A percentile compares a stretch with the other conserved stretches of the same genome.
Evolutionary conservation across 2,888 invertebrate species (phyloP).

Genomic region (Melinaea marsaeus): DNA sequence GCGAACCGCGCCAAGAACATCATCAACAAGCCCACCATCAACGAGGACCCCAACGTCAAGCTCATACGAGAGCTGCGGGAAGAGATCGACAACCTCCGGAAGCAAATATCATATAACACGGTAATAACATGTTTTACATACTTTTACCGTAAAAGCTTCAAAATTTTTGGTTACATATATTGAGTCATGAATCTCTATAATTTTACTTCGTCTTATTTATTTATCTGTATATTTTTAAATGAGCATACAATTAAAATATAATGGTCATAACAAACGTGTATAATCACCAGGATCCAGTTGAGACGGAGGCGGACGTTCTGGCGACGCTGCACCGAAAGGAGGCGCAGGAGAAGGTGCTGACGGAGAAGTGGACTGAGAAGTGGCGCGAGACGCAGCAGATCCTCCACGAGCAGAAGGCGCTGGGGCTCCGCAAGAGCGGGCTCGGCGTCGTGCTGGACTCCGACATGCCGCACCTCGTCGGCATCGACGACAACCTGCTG

Average conservation of each 20-base stretch:
- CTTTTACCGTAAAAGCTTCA: no score
- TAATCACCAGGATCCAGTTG: conserved; percentile 65
- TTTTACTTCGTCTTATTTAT: no score
- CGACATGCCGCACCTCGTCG: conserved; percentile 93
- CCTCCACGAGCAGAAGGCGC: conserved; percentile 90
- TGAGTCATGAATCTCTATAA: no score
- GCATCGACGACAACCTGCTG: conserved; percentile 92
- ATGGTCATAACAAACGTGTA: neutral
- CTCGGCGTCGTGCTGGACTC: conserved; percentile 93
- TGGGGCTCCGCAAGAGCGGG: conserved; percentile 91
- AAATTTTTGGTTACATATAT: no score
- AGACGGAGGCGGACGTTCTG: conserved; percentile 81
- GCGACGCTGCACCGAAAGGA: conserved; percentile 93
- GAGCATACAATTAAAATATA: no score
- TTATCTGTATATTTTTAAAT: no score
- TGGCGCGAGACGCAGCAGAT: conserved; percentile 95
- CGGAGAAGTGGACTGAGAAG: conserved; percentile 95
- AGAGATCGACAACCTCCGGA: conserved; percentile 89
- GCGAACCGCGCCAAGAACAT: conserved; percentile 94
- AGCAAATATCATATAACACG: conserved; percentile 83
- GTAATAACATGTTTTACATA: conserved; percentile 52
- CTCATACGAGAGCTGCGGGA: conserved; percentile 89
- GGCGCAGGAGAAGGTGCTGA: conserved; percentile 91
- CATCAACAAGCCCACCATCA: conserved; percentile 93
- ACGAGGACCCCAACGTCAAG: conserved; percentile 93